Evolutionary conservation across 2,888 invertebrate genomes (phyloP), one percentile per base, ranked within the genome.

Genomic region (Carterocephalus palaemon): DNA sequence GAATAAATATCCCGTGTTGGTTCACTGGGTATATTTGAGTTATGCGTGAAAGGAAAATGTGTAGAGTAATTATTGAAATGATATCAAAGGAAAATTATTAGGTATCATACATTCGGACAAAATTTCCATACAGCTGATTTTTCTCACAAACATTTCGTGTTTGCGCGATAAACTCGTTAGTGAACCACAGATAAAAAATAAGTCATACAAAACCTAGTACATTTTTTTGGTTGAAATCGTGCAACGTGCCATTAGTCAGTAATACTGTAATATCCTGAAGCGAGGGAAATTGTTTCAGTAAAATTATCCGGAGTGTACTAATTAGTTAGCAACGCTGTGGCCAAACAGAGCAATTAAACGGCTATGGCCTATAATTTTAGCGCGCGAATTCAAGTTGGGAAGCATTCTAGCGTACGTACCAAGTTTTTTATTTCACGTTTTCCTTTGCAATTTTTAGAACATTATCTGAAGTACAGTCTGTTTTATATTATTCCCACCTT

Each of bases 181-280:
- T n/a, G n/a, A n/a, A n/a, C n/a, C 12, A 3, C 3, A 22, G 5
- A 33, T 13, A 33, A 16, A 33, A n/a, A 13, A 2, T 2, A 4
- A 33, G 3, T 9, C 3, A 22, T 23, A 34, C n/a, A 10, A 34
- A 23, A 1, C 4, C 10, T 4, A 4, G 12, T n/a, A 34, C 19
- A 41, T 39, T 43, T 23, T 39, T 48, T 55, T 53, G 22, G 38
- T 45, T 16, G 29, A 17, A 39, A 23, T 38, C 41, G 40, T 41
- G 46, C 34, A n/a, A 7, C 10, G 13, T 31, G 39, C 34, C 43
- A 41, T 47, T 54, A 53, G 50, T 42, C 45, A 53, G 53, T 59
- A 63, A 61, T 61, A 52, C 48, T 48, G 56, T 52, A 56, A 56
- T 60, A 56, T 57, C 53, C 55, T 53, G 49, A 56, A 57, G 57